Conservation (phyloP, 1,140 invertebrate species). For the Lerema accius region DNA sequence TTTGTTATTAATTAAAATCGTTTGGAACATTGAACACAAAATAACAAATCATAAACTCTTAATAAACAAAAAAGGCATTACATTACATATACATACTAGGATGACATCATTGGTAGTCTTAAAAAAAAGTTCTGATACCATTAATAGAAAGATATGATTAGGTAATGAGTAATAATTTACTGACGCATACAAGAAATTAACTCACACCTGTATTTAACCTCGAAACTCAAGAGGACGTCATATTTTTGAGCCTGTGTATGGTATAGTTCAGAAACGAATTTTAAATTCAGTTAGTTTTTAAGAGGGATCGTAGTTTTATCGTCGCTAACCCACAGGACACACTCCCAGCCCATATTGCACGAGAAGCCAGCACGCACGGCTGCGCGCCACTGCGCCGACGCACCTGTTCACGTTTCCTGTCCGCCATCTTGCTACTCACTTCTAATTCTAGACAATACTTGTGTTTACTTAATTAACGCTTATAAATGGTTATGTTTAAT, state of each 20-base stretch:
- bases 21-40: constrained; percentile 1
- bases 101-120: constrained; percentile 19
- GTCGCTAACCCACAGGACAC: constrained; percentile 5
- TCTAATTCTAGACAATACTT: constrained; percentile 11
- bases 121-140: constrained; percentile 9
- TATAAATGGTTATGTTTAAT: no score
- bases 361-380: constrained; percentile 44
- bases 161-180: constrained; percentile 14
- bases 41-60: neutral
- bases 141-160: constrained; percentile 3
- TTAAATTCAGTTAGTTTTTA: neutral
- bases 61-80: constrained; percentile 22
- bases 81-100: neutral
- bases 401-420: constrained; percentile 63
- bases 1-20: no score
- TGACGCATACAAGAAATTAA: no score
- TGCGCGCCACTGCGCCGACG: constrained; percentile 50
- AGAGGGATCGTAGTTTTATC: constrained; percentile 2
- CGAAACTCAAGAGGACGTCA: no score
- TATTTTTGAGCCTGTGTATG: no score
- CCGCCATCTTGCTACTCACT: constrained; percentile 50
- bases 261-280: no score
- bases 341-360: constrained; percentile 33
- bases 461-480: no score
- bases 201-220: no score